Percentiles rank a stretch among this genome's conserved stretches.
Evolutionary conservation across 2,888 invertebrate genomes (phyloP).

Genomic region (Achlya flavicornis): DNA sequence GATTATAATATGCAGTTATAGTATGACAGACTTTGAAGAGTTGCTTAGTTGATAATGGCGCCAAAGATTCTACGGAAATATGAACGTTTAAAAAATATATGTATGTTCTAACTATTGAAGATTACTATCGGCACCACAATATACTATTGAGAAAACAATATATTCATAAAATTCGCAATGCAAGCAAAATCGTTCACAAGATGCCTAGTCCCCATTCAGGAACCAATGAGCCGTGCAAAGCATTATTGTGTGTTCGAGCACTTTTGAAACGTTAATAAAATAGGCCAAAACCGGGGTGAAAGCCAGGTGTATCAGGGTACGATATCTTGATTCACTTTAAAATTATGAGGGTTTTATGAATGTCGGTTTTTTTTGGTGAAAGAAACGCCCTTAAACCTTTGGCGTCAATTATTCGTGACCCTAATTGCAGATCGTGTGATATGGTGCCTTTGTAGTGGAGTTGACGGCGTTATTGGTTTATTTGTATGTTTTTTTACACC

Average conservation of each 20-base stretch:
- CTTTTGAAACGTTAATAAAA: slow-evolving; percentile 53
- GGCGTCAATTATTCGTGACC: slow-evolving; percentile 81
- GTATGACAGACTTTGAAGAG: too few relatives aligned
- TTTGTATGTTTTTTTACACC: slow-evolving; percentile 57
- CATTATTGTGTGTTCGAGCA: slow-evolving; percentile 70
- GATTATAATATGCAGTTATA: too few relatives aligned
- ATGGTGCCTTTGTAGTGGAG: slow-evolving; percentile 65
- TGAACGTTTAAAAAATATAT: too few relatives aligned
- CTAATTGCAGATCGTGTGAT: slow-evolving; percentile 83
- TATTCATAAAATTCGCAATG: slow-evolving; percentile 49
- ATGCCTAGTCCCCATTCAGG: slow-evolving; percentile 47
- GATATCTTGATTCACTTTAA: slow-evolving; percentile 79
- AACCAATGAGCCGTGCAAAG: slow-evolving; percentile 71
- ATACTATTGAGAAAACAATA: slow-evolving; percentile 43
- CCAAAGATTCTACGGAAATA: too few relatives aligned
- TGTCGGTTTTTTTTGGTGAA: slow-evolving; percentile 68
- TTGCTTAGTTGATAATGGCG: too few relatives aligned
- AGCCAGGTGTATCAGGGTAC: slow-evolving; percentile 77
- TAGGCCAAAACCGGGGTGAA: slow-evolving; percentile 60
- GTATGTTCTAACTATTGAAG: slow-evolving; percentile 21
- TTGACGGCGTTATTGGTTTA: slow-evolving; percentile 75
- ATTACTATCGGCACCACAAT: slow-evolving; percentile 45
- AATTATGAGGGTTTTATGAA: slow-evolving; percentile 74
- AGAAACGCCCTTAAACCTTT: slow-evolving; percentile 75
- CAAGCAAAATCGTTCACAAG: slow-evolving; percentile 47